These are phyloP conservation scores for Plagodis pulveraria DNA, from an alignment of 2,888 invertebrate species.

Conservation along the genomic window DNA sequence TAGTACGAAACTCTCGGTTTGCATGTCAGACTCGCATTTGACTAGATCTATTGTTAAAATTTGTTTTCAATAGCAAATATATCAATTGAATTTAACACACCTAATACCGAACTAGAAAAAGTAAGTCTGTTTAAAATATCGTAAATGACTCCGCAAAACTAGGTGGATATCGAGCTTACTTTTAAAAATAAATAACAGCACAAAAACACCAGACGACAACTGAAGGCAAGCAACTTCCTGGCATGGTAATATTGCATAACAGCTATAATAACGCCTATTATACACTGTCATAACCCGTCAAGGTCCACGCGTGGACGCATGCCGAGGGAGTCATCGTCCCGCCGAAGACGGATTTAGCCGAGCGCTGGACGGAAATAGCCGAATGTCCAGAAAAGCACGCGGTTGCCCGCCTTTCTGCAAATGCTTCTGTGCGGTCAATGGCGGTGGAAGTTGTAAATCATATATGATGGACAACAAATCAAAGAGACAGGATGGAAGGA, in stretches of 20 bases:
- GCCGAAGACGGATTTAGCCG: conserved; percentile 74
- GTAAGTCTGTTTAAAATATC: too few relatives aligned
- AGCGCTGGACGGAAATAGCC: conserved; percentile 76
- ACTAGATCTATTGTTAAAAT: too few relatives aligned
- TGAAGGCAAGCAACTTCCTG: conserved; percentile 24
- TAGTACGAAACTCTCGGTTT: too few relatives aligned
- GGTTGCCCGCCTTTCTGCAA: conserved; percentile 70
- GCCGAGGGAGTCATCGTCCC: conserved; percentile 80
- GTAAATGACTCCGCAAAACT: too few relatives aligned
- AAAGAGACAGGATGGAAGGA: conserved; percentile 16
- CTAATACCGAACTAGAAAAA: too few relatives aligned
- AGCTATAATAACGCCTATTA: conserved; percentile 51
- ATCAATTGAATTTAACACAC: too few relatives aligned
- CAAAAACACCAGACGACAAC: conserved; percentile 21
- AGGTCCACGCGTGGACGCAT: conserved; percentile 68
- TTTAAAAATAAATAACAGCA: conserved; percentile 5
- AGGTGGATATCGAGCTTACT: not conserved
- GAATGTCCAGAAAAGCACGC: conserved; percentile 70
- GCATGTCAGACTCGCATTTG: too few relatives aligned
- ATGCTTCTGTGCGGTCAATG: conserved; percentile 64
- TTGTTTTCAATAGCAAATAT: too few relatives aligned
- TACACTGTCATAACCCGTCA: conserved; percentile 58
- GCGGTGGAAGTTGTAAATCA: conserved; percentile 41
- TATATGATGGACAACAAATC: conserved; percentile 16
- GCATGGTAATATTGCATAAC: conserved; percentile 32